phyloP scores from a whole-genome alignment of 1,140 invertebrate genomes.

The Meloidogyne hapla region DNA sequence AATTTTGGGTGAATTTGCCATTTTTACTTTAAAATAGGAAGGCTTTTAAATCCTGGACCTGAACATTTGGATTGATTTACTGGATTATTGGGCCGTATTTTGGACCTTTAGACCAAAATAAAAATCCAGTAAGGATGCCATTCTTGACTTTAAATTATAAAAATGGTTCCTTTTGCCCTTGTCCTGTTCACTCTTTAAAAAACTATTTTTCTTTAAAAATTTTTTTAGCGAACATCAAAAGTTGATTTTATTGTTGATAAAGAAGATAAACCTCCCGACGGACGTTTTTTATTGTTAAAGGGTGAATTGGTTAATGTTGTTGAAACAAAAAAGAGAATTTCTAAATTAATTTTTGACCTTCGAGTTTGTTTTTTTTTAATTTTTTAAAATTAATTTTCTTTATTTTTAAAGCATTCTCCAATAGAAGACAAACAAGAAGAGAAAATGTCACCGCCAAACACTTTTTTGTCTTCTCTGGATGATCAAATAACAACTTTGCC shows the following conservation, averaged over 20 bases:
- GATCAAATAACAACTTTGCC: background rate
- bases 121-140: too few relatives aligned
- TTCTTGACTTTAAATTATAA: background rate
- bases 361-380: background rate
- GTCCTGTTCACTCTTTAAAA: too few relatives aligned
- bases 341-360: background rate
- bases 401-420: slow-evolving; percentile 1
- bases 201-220: too few relatives aligned
- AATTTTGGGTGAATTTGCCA: too few relatives aligned
- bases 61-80: too few relatives aligned
- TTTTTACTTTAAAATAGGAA: too few relatives aligned
- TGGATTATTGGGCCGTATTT: too few relatives aligned
- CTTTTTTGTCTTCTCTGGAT: background rate
- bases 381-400: background rate
- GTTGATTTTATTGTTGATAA: background rate
- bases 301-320: background rate
- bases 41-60: too few relatives aligned
- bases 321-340: background rate
- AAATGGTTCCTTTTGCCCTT: too few relatives aligned
- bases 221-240: background rate
- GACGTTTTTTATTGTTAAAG: background rate
- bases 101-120: too few relatives aligned
- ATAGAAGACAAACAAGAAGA: background rate
- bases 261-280: background rate
- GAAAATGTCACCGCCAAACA: background rate